Percentiles rank a stretch among this genome's conserved stretches.
Conservation (phyloP, 2,888 invertebrate genomes). For the Nematopogon swammerdamellus region DNA sequence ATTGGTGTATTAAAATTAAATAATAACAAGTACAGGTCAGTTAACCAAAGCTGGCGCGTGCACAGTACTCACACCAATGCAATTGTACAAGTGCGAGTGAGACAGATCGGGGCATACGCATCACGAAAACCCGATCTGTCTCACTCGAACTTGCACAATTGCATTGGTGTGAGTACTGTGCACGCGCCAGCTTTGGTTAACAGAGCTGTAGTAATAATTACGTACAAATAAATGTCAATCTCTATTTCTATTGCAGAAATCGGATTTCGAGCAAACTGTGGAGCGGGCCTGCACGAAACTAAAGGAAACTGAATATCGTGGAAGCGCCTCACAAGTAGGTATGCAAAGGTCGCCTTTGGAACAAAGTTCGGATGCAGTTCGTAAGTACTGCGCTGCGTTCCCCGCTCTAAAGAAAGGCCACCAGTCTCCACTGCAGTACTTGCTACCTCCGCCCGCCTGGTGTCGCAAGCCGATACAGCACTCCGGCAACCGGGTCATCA, state of each 20-base stretch:
- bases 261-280: slow-evolving; percentile 76
- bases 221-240: neutral
- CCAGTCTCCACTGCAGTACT: slow-evolving; percentile 40
- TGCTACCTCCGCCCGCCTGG: slow-evolving; percentile 46
- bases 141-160: too few species aligned
- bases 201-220: too few species aligned
- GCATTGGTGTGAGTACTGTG: too few species aligned
- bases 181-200: too few species aligned
- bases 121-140: too few species aligned
- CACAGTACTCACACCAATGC: too few species aligned
- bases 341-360: slow-evolving; percentile 50
- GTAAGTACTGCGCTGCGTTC: slow-evolving; percentile 75
- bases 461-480: slow-evolving; percentile 30
- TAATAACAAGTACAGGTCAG: too few species aligned
- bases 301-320: slow-evolving; percentile 61
- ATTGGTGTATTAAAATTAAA: too few species aligned
- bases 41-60: too few species aligned
- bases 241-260: slow-evolving; percentile 57
- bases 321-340: slow-evolving; percentile 37
- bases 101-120: too few species aligned
- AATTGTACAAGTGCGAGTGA: too few species aligned
- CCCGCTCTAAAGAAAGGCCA: slow-evolving; percentile 61
- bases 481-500: slow-evolving; percentile 25
- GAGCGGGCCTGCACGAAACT: slow-evolving; percentile 79
- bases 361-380: slow-evolving; percentile 63